Evolutionary conservation across 2,113 vertebrate genomes (phyloP).

Genomic region (Ammospiza nelsoni): DNA sequence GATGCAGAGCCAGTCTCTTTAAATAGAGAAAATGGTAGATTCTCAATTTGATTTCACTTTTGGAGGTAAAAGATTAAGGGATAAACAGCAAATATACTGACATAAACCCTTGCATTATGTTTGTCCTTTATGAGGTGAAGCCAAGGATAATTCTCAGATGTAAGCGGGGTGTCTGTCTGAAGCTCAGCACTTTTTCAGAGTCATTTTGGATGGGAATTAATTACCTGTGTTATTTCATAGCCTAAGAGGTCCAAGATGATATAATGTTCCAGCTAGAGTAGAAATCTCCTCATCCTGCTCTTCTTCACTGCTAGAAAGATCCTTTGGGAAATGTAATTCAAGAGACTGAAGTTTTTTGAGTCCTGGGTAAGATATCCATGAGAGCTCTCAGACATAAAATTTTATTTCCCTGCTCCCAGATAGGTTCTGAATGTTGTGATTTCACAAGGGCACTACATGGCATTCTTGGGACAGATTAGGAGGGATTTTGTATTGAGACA

Average conservation of each 20-base stretch:
- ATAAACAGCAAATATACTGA: not conserved
- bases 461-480: not conserved
- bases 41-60: not conserved
- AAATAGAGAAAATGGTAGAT: not conserved
- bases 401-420: not conserved
- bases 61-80: not conserved
- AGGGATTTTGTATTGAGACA: not conserved
- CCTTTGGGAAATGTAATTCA: not conserved
- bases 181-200: not conserved
- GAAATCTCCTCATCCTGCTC: not conserved
- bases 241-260: not conserved
- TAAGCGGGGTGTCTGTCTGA: not conserved
- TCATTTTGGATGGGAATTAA: not conserved
- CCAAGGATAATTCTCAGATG: not conserved
- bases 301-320: not conserved
- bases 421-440: fast-evolving
- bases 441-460: not conserved
- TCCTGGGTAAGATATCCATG: not conserved
- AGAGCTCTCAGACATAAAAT: not conserved
- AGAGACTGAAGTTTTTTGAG: not conserved
- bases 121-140: not conserved
- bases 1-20: not conserved
- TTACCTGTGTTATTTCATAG: not conserved
- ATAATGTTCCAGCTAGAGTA: not conserved
- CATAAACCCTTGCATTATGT: not conserved